Evolutionary conservation across 2,797 vertebrate species (phyloP), one percentile per base, ranked within the genome.

Genomic region (Thunnus albacares): DNA sequence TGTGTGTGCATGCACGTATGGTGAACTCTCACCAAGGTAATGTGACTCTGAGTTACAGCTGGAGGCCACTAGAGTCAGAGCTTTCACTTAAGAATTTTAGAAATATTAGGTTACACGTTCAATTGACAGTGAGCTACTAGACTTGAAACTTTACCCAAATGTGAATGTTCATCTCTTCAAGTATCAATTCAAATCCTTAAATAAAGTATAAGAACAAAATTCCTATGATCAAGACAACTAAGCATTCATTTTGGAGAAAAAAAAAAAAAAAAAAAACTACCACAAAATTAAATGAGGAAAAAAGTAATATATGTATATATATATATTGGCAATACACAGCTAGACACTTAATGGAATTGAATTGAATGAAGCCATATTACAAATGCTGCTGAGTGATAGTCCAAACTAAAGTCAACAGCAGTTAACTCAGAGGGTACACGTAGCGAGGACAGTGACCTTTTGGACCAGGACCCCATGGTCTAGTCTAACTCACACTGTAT

Each of bases 41-140:
- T 78, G 85, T 79, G 85, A 92, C 77, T 84, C 82, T 77, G 43
- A 83, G 77, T 78, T 84, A 83, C 78, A 90, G 81, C 91, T 88
- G 70, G 64, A 90, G 86, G 92, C 83, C 84, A 84, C 62, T n/a
- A 62, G 62, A 85, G 73, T 66, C 71, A 76, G 24, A 88, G 79
- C 86, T 87, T 90, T 89, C 74, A 89, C 63, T 77, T 73, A 51
- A 38, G 75, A 73, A 77, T 80, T 69, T 86, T 71, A 75, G 53
- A 81, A 81, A 86, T 92, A 92, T 92, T 75, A 89, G 67, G 79
- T 92, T 93, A 83, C 89, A 78, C 45, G 83, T 71, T 83, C 66
- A 80, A 74, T 83, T 84, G 79, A 82, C 12, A 17, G 63, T 49
- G 49, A 64, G 52, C 43, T 64, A 28, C 64, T 35, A 41, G n/a